These are phyloP conservation scores for Agrilus planipennis DNA, from an alignment of 1,140 invertebrate species.

Conservation along the genomic window DNA sequence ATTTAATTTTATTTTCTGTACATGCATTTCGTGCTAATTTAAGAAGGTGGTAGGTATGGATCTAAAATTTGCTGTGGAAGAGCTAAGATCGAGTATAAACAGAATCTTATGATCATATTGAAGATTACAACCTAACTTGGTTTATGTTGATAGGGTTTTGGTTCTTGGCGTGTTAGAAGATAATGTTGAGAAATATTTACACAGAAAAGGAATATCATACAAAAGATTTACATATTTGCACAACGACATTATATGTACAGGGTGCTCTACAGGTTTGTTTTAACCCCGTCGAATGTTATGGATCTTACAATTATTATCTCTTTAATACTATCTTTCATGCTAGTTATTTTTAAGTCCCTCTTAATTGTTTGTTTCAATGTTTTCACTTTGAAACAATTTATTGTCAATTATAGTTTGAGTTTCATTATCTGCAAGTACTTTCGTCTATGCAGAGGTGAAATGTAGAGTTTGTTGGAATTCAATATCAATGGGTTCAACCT, in stretches of 20 bases:
- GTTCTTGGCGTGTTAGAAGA: no score
- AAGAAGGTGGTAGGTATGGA: constrained; percentile 21
- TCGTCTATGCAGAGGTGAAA: neutral
- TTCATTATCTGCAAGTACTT: constrained; percentile 1
- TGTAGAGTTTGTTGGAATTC: no score
- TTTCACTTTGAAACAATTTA: constrained; percentile 6
- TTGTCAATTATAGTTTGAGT: neutral
- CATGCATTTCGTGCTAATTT: constrained; percentile 21
- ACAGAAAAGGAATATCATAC: no score
- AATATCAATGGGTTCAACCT: no score
- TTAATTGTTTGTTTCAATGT: constrained; percentile 9
- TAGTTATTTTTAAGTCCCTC: constrained; percentile 7
- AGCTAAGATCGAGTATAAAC: constrained; percentile 9
- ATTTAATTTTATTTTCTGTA: constrained; percentile 13
- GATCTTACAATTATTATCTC: constrained; percentile 16
- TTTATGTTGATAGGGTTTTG: constrained; percentile 13
- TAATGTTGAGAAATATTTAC: no score
- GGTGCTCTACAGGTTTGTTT: no score
- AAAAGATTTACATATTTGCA: no score
- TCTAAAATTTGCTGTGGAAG: constrained; percentile 3
- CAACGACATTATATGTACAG: no score
- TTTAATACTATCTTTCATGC: constrained; percentile 13
- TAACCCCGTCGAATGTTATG: constrained; percentile 18
- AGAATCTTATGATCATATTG: neutral
- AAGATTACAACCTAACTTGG: constrained; percentile 15